Conservation (phyloP, 2,113 vertebrate species). For the Oncorhynchus clarkii region DNA sequence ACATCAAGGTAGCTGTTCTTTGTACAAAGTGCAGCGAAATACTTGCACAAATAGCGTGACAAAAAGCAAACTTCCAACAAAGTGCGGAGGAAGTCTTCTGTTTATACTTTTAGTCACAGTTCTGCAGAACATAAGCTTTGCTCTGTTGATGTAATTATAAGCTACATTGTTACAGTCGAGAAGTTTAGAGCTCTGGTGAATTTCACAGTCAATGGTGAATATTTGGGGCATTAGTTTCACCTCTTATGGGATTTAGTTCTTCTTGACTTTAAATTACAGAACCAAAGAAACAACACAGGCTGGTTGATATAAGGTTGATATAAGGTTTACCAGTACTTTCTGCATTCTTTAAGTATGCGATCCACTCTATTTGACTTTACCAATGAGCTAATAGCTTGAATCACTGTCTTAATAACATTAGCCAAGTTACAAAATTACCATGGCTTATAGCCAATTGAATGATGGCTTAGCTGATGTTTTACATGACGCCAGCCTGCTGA, state of each 20-base stretch:
- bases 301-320: too few species aligned
- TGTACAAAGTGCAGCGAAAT: too few species aligned
- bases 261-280: background rate
- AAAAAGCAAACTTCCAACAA: background rate
- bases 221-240: conserved; percentile 1
- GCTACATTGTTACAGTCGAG: background rate
- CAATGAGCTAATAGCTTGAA: background rate
- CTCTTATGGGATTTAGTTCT: background rate
- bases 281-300: background rate
- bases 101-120: conserved; percentile 1
- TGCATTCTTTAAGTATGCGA: too few species aligned
- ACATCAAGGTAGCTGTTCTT: too few species aligned
- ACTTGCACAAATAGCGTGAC: background rate
- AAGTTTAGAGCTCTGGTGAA: background rate
- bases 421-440: background rate
- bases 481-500: background rate
- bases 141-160: background rate
- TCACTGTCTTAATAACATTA: background rate
- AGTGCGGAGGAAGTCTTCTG: background rate
- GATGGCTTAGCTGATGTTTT: conserved; percentile 12
- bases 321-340: too few species aligned
- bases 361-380: conserved; percentile 15
- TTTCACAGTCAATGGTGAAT: conserved; percentile 9
- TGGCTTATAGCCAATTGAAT: conserved; percentile 25
- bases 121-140: background rate